Conservation (phyloP, 1,140 invertebrate genomes). For the Drosophila pruinosa region DNA sequence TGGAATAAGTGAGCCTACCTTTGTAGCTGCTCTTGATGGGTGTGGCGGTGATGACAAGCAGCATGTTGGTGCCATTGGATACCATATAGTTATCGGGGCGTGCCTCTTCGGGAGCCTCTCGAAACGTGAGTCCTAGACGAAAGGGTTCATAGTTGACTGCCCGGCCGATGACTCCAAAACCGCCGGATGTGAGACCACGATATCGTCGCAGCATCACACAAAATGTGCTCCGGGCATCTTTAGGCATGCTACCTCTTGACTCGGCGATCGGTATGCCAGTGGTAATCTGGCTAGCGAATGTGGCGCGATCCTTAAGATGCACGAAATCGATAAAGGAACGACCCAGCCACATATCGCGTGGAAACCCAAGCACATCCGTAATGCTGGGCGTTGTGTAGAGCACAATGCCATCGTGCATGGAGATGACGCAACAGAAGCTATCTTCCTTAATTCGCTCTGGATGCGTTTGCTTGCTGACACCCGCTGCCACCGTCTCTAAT, state of each 20-base stretch:
- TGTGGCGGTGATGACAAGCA: slow-evolving; percentile 88
- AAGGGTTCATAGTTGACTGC: slow-evolving; percentile 88
- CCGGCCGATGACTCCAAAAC: slow-evolving; percentile 86
- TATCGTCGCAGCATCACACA: slow-evolving; percentile 83
- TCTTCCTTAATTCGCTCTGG: slow-evolving; percentile 83
- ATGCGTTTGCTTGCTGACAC: background rate
- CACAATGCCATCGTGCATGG: slow-evolving; percentile 91
- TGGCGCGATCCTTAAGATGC: slow-evolving; percentile 88
- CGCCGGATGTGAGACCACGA: slow-evolving; percentile 83
- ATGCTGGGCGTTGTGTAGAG: slow-evolving; percentile 89
- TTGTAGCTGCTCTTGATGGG: slow-evolving; percentile 90
- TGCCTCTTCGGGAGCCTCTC: slow-evolving; percentile 84
- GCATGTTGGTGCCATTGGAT: slow-evolving; percentile 83
- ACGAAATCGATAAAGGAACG: slow-evolving; percentile 93
- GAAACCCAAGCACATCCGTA: slow-evolving; percentile 89
- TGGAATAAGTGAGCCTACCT: slow-evolving; percentile 84
- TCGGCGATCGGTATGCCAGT: slow-evolving; percentile 84
- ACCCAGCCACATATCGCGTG: slow-evolving; percentile 93
- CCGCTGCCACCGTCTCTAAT: slow-evolving; percentile 45
- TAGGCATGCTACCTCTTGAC: slow-evolving; percentile 64
- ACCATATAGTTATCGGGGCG: slow-evolving; percentile 64
- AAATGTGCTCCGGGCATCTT: slow-evolving; percentile 68
- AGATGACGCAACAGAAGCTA: slow-evolving; percentile 91
- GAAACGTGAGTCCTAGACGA: slow-evolving; percentile 88
- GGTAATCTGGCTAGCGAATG: slow-evolving; percentile 86